Evolutionary conservation across 2,888 invertebrate species (phyloP).

Genomic region (Eristalis arbustorum): DNA sequence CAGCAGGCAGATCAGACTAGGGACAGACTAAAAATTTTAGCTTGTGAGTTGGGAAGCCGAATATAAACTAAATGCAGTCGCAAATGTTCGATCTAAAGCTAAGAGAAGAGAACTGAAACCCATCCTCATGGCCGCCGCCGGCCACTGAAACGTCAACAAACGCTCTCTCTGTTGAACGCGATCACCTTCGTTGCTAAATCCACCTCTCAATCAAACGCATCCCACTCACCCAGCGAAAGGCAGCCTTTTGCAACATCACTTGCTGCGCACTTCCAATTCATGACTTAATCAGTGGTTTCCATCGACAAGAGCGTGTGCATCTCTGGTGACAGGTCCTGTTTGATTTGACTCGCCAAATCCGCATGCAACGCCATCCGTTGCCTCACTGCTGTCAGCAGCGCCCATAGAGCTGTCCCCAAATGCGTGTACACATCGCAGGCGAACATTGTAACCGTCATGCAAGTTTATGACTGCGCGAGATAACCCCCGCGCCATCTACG

Average conservation of each 20-base stretch:
- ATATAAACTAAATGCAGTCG: too few relatives aligned
- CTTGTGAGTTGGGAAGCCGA: too few relatives aligned
- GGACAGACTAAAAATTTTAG: too few relatives aligned
- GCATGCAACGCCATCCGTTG: neutral
- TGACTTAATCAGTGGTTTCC: neutral
- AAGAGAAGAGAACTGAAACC: too few relatives aligned
- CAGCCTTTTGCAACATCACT: neutral
- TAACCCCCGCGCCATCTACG: conserved; percentile 46
- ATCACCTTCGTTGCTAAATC: too few relatives aligned
- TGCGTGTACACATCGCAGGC: neutral
- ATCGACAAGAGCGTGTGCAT: neutral
- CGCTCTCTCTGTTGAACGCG: too few relatives aligned
- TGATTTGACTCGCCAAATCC: neutral
- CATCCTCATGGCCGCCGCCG: too few relatives aligned
- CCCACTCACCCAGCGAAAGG: neutral
- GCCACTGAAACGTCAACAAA: too few relatives aligned
- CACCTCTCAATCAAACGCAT: neutral
- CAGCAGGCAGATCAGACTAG: too few relatives aligned
- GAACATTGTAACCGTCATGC: conserved; percentile 37
- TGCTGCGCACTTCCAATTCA: neutral
- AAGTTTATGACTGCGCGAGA: conserved; percentile 38
- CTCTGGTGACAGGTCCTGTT: neutral
- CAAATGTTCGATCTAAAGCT: too few relatives aligned
- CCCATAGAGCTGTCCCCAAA: neutral
- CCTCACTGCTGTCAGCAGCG: neutral